Percentiles rank a stretch among this genome's conserved stretches.
These are phyloP conservation scores for Archocentrus centrarchus DNA, from an alignment of 2,113 vertebrate species.

Conservation along the genomic window DNA sequence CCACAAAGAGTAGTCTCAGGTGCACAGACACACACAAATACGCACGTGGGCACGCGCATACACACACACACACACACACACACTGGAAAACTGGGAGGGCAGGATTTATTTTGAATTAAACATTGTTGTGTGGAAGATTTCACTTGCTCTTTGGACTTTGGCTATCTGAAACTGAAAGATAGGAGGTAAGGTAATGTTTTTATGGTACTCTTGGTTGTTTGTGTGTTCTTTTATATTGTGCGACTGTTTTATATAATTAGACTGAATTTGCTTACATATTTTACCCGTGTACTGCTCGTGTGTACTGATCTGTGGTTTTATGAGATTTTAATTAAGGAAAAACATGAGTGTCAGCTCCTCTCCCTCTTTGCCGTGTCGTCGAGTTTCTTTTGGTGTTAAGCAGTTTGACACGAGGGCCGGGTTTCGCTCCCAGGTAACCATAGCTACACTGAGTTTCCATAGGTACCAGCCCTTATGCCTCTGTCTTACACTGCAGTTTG, in stretches of 20 bases:
- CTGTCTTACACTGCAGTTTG: constrained; percentile 67
- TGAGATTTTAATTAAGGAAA: constrained; percentile 25
- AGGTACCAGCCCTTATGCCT: constrained; percentile 49
- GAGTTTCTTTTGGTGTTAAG: constrained; percentile 59
- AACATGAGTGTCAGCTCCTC: constrained; percentile 14
- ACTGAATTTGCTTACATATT: background rate
- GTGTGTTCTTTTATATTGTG: background rate
- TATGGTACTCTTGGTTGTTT: background rate
- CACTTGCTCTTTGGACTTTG: constrained; percentile 60
- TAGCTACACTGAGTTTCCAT: constrained; percentile 64
- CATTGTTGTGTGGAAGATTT: constrained; percentile 25
- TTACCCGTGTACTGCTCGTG: background rate
- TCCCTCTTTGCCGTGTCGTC: constrained; percentile 40
- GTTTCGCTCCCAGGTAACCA: constrained; percentile 63
- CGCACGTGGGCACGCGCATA: rapidly evolving
- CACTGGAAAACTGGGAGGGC: constrained; percentile 44
- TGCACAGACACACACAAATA: background rate
- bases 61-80: background rate
- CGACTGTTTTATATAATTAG: background rate
- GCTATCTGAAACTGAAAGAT: constrained; percentile 43
- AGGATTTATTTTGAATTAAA: constrained; percentile 45
- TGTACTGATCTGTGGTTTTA: background rate
- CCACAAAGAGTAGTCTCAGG: constrained; percentile 30
- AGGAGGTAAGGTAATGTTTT: constrained; percentile 45
- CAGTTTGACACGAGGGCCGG: constrained; percentile 44